A percentile compares a stretch with the other conserved stretches of the same genome.
phyloP scores from a whole-genome alignment of 2,113 vertebrate species.

The Nesoenas mayeri region DNA sequence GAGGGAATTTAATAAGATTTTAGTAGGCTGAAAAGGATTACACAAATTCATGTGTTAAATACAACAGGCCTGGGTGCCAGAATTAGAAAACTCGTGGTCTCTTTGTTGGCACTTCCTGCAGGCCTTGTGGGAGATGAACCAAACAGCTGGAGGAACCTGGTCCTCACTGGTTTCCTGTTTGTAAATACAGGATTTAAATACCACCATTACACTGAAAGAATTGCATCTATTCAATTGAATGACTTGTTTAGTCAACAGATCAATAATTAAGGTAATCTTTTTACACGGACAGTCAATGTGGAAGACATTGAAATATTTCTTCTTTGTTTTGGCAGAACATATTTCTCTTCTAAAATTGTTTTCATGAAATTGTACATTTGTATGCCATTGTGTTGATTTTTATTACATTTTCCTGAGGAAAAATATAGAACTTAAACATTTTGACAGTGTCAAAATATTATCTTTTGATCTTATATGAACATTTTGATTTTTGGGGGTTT shows the following conservation, averaged over 20 bases:
- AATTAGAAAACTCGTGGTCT: not conserved
- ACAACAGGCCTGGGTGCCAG: not conserved
- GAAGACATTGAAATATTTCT: not conserved
- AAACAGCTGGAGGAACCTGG: not conserved
- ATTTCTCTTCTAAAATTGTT: not conserved
- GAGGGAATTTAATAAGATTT: not conserved
- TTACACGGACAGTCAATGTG: not conserved
- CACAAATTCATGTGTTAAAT: not conserved
- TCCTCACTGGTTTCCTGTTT: not conserved
- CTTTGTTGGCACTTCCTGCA: not conserved
- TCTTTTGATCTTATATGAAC: not conserved
- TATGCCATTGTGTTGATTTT: not conserved
- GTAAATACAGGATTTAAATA: not conserved
- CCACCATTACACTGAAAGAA: not conserved
- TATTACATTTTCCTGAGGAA: not conserved
- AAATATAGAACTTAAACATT: not conserved
- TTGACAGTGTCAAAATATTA: not conserved
- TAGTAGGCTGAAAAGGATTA: not conserved
- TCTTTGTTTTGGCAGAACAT: not conserved
- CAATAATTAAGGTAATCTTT: not conserved
- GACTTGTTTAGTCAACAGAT: not conserved
- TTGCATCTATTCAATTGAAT: not conserved
- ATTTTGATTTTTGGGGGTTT: not conserved
- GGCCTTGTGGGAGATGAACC: rapidly evolving
- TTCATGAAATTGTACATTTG: not conserved